Percentiles rank a stretch among this genome's conserved stretches.
Conservation (phyloP, 2,113 vertebrate species). For the Rhynchomys soricoides region DNA sequence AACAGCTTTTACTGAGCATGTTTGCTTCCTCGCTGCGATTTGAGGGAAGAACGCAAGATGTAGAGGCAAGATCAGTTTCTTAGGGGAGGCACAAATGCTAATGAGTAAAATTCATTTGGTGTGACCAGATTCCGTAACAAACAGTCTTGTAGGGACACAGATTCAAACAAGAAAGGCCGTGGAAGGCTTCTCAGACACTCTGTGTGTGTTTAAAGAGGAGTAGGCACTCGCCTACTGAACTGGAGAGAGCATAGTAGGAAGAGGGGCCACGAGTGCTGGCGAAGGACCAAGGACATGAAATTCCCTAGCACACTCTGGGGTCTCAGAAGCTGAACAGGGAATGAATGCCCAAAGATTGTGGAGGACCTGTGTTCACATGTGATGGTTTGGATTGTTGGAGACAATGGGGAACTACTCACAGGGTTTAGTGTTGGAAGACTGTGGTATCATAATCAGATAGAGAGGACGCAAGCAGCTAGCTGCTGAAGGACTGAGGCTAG, state of each 20-base stretch:
- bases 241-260: background rate
- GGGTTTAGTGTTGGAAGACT: background rate
- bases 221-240: background rate
- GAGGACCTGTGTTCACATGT: background rate
- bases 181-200: background rate
- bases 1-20: background rate
- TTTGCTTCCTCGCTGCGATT: background rate
- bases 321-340: background rate
- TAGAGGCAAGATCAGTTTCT: background rate
- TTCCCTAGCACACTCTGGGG: background rate
- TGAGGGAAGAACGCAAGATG: background rate
- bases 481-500: background rate
- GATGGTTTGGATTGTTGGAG: background rate
- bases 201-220: background rate
- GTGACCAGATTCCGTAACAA: slow-evolving; percentile 1
- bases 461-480: background rate
- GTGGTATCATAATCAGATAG: too few species aligned
- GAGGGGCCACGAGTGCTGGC: background rate
- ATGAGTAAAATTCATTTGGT: slow-evolving; percentile 19
- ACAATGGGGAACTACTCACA: background rate
- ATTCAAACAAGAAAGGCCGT: background rate
- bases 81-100: slow-evolving; percentile 11
- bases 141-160: background rate
- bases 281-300: background rate
- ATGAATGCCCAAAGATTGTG: background rate